Evolutionary conservation across 2,888 invertebrate species (phyloP), one percentile per base, ranked within the genome.

Genomic region (Trileptium ribeirensis): DNA sequence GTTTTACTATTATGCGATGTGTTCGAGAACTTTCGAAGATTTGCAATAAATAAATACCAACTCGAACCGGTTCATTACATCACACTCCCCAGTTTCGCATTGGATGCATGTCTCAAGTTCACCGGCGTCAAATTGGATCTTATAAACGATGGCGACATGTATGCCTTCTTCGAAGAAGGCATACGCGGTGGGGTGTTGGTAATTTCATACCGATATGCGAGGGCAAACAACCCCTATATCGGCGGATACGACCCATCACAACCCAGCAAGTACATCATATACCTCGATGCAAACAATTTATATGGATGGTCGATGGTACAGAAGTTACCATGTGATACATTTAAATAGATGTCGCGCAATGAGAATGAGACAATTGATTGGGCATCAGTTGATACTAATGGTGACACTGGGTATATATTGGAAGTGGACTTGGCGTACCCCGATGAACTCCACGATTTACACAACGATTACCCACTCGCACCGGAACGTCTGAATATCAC

Each of bases 301-400:
- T 70, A 70, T 70, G 74, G 74, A 15, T 70, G 74, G 74, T 34
- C 74, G 19, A 70, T 70, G 74, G n/a, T 36, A 34, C 74, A 70
- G n/a, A 31, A 31, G 33, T 36, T 70, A 70, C 8, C 74, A 19
- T 34, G 8, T 31, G 37, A 8, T 36, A n/a, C 8, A 19, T 70
- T 70, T 70, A 31, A 70, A 19, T 70, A n/a, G 74, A 70, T 70
- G 74, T 15, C 15, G 74, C 34, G 37, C 31, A 8, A 31, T 15
- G 15, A 70, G 19, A 70, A 15, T 34, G 34, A 70, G 8, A 19
- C 37, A 34, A 34, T 70, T 15, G n/a, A 70, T 31, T 31, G 33
- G 74, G 31, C 8, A 15, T 15, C 33, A 8, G 37, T 70, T 36
- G 74, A 70, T n/a, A n/a, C 33, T 8, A 34, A 34, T n/a, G 74